Conservation (phyloP, 2,797 vertebrate species). For the Xiphophorus birchmanni region DNA sequence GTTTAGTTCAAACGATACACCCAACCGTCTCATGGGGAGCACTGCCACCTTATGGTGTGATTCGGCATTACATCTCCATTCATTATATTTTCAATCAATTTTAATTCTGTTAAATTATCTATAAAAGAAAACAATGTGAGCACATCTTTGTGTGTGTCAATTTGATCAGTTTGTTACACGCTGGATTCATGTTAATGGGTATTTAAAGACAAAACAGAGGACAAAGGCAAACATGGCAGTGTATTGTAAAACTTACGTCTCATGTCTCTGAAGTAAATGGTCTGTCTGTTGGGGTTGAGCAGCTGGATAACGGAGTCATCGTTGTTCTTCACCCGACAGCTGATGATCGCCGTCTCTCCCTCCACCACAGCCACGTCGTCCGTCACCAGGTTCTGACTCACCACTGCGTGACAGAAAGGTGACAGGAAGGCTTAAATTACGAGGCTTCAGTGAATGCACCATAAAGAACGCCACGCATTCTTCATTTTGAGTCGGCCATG, state of each 20-base stretch:
- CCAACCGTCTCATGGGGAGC: too few species aligned
- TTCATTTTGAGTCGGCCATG: too few species aligned
- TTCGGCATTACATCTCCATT: too few species aligned
- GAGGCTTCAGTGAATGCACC: not conserved
- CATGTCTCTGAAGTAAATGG: slow-evolving; percentile 96
- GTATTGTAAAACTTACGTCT: slow-evolving; percentile 86
- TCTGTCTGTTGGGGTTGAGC: slow-evolving; percentile 97
- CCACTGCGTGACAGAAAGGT: slow-evolving; percentile 50
- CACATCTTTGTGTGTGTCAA: too few species aligned
- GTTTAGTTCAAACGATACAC: too few species aligned
- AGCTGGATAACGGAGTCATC: slow-evolving; percentile 97
- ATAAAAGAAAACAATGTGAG: too few species aligned
- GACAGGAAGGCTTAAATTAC: not conserved
- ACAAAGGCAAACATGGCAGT: not conserved
- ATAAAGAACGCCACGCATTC: not conserved
- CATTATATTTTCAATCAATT: too few species aligned
- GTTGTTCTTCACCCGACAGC: slow-evolving; percentile 96
- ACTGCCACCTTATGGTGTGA: too few species aligned
- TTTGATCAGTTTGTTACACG: too few species aligned
- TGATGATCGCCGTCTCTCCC: slow-evolving; percentile 95
- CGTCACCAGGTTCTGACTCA: slow-evolving; percentile 91
- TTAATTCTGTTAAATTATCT: too few species aligned
- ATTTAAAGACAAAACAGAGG: not conserved
- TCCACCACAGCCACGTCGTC: slow-evolving; percentile 95
- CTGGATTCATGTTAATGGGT: too few species aligned